Percentiles rank a stretch among this genome's conserved stretches.
phyloP scores from a whole-genome alignment of 1,140 invertebrate genomes.

The Zelostemma sp. region DNA sequence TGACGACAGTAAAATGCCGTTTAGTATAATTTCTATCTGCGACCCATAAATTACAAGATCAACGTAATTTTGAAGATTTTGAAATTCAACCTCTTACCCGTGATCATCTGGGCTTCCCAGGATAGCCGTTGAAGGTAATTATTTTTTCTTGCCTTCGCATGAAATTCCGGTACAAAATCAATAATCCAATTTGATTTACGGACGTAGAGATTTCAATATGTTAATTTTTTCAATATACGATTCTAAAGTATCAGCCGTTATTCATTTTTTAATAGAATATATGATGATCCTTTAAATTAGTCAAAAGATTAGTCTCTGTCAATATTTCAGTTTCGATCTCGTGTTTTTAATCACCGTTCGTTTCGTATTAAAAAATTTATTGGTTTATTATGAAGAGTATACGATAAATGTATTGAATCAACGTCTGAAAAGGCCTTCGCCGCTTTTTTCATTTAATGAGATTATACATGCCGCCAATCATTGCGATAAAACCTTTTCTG shows the following conservation, averaged over 20 bases:
- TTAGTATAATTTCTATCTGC: slow-evolving; percentile 50
- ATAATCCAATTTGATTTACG: slow-evolving; percentile 43
- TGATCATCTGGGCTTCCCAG: slow-evolving; percentile 12
- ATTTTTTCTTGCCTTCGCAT: slow-evolving; percentile 19
- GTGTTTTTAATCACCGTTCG: background rate
- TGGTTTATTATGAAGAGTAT: background rate
- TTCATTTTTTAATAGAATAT: slow-evolving; percentile 7
- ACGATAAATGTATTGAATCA: background rate
- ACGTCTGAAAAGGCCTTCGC: background rate
- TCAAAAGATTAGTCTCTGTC: slow-evolving; percentile 3
- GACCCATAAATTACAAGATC: slow-evolving; percentile 50
- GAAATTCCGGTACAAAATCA: slow-evolving; percentile 37
- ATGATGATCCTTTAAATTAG: background rate
- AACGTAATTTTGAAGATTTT: slow-evolving; percentile 37
- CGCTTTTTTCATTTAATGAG: too few species aligned
- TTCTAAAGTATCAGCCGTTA: slow-evolving; percentile 2
- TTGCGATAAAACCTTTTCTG: too few species aligned
- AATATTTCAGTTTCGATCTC: slow-evolving; percentile 7
- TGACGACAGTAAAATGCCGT: slow-evolving; percentile 49
- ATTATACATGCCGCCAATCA: too few species aligned
- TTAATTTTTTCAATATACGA: slow-evolving; percentile 24
- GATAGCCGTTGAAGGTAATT: slow-evolving; percentile 33
- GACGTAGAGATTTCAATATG: slow-evolving; percentile 27
- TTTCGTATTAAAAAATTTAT: slow-evolving; percentile 20
- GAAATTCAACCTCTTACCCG: slow-evolving; percentile 37